Base-by-base conservation (phyloP, 2,113 vertebrate genomes). In the Brachionichthys hirsutus region DNA sequence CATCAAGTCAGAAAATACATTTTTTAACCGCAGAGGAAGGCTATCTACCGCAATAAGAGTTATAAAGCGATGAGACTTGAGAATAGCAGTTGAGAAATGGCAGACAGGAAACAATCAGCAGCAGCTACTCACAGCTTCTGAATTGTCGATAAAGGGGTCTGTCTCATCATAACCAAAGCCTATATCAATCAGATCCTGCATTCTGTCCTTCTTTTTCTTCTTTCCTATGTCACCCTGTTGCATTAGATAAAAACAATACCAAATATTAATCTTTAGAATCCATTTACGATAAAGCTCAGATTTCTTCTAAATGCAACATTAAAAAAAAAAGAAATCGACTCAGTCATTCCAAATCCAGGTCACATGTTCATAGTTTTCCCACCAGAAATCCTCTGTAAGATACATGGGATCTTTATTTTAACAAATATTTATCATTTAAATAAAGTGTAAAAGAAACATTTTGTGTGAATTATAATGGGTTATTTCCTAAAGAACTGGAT, bases 141-240 rank as follows among this genome's bases (percentile, higher is more conserved):
- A 97, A 83, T 98, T 98, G 90, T 99, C 97, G 56, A 99, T 99
- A 88, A 99, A 99, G 3, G 97, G 95, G 77, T 99, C 97, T 0
- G 95, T 96, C 70, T 98, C 95, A 73, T 99, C 97, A 18, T 98
- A 99, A 67, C 97, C 97, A 69, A 95, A 98, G 40, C 97, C 97
- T 51, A 99, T 99, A 85, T 98, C 97, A 18, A 99, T 94, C 35
- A 99, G 90, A 85, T 99, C 97, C 85, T 99, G 97, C 88, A 98
- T 92, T 17, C 97, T 92, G 90, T 99, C 97, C 64, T 94, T 96
- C 75, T 92, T 93, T 77, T 95, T 96, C 61, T 92, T 98, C 82
- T 93, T 96, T 16, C 90, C 86, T 56, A 91, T 89, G 60, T 91
- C 92, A 64, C 93, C 93, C 91, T 92, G 47, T n/a, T 2, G 24